phyloP scores from a whole-genome alignment of 2,797 vertebrate genomes.

The Siniperca undulata region DNA sequence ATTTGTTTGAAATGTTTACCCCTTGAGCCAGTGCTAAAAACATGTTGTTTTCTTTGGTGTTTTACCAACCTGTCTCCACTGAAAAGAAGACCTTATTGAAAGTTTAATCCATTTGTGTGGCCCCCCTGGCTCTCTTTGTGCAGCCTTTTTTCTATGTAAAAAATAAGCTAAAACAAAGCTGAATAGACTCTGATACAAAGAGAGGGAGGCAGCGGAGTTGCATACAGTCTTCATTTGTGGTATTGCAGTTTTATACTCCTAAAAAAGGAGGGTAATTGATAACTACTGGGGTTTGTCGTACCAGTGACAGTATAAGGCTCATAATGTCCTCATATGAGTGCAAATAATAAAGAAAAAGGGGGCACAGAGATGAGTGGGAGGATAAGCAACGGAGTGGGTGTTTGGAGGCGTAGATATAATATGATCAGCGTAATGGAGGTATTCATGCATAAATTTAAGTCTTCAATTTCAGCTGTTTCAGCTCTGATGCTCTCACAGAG shows the following conservation, averaged over 20 bases:
- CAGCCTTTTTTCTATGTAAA: conserved; percentile 17
- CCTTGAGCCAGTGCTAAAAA: conserved; percentile 29
- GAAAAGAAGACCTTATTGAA: conserved; percentile 41
- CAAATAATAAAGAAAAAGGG: conserved; percentile 29
- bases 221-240: conserved; percentile 20
- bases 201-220: background rate
- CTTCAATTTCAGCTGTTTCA: conserved; percentile 67
- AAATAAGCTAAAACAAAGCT: conserved; percentile 40
- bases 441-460: conserved; percentile 57
- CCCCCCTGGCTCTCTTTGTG: conserved; percentile 29
- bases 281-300: conserved; percentile 27
- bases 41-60: background rate
- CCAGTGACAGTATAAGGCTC: conserved; percentile 14
- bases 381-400: conserved; percentile 55
- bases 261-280: conserved; percentile 40
- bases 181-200: conserved; percentile 14
- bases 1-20: conserved; percentile 48
- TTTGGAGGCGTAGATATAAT: conserved; percentile 59
- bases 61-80: conserved; percentile 31
- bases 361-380: conserved; percentile 40
- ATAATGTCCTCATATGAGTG: conserved; percentile 29
- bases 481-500: conserved; percentile 52
- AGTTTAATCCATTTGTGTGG: conserved; percentile 35
- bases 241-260: conserved; percentile 25
- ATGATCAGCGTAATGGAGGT: conserved; percentile 65